phyloP scores from a whole-genome alignment of 2,797 vertebrate genomes.

The Poliocrania exsul region DNA sequence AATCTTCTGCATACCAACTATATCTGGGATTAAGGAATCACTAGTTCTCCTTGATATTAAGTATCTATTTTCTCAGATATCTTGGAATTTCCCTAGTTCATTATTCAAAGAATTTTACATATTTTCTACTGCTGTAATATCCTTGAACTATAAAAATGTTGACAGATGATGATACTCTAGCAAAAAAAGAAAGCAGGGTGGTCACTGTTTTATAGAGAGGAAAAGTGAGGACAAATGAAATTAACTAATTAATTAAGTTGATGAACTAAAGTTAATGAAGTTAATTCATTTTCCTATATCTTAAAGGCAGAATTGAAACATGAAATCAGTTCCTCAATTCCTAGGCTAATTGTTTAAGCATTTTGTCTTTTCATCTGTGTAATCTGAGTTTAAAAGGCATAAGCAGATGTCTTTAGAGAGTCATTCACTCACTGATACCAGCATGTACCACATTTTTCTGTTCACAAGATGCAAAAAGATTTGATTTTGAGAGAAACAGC shows the following conservation, averaged over 20 bases:
- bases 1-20: neutral
- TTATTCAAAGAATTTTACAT: neutral
- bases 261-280: neutral
- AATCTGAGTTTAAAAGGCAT: neutral
- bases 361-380: neutral
- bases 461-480: neutral
- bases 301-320: neutral
- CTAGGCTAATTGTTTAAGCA: neutral
- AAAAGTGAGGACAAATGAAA: neutral
- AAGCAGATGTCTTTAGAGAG: neutral
- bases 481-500: neutral
- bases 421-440: neutral
- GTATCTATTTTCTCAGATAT: neutral
- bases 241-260: neutral
- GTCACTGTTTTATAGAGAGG: neutral
- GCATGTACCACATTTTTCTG: fast-evolving
- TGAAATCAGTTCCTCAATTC: neutral
- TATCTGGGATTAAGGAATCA: neutral
- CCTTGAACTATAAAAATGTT: neutral
- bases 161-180: neutral
- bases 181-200: neutral
- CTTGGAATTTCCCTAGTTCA: neutral
- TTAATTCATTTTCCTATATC: neutral
- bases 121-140: neutral
- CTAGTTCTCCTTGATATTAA: neutral